Conservation (phyloP, 2,113 vertebrate species). For the Setophaga petechia region DNA sequence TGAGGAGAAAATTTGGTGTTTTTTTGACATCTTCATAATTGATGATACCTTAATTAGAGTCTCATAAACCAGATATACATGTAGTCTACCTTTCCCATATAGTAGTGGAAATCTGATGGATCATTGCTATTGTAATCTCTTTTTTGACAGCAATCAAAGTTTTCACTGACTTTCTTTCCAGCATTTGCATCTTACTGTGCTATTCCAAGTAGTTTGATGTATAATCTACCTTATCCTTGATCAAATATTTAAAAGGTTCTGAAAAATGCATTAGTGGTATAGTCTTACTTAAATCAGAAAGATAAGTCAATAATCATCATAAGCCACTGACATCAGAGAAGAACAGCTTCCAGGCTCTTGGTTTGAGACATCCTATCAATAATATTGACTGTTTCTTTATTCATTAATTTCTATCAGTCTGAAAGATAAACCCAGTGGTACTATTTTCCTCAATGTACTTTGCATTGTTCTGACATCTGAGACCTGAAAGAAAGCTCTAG, state of each 20-base stretch:
- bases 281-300: conserved; percentile 4
- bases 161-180: neutral
- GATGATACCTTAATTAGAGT: neutral
- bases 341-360: neutral
- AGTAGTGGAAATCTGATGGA: neutral
- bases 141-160: neutral
- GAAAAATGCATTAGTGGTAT: conserved; percentile 31
- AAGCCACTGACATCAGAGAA: conserved; percentile 9
- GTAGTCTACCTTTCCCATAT: neutral
- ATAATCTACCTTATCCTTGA: conserved; percentile 26
- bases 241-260: conserved; percentile 42
- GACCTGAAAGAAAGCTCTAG: neutral
- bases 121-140: neutral
- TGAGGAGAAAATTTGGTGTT: neutral
- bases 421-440: neutral
- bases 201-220: neutral
- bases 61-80: neutral
- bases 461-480: neutral
- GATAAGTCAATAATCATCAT: conserved; percentile 27
- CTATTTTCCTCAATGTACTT: neutral
- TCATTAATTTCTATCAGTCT: neutral
- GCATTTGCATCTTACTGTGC: neutral
- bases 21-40: neutral
- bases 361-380: neutral
- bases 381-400: conserved; percentile 2